Evolutionary conservation across 2,797 vertebrate genomes (phyloP).

Genomic region (Cheirogaleus major): DNA sequence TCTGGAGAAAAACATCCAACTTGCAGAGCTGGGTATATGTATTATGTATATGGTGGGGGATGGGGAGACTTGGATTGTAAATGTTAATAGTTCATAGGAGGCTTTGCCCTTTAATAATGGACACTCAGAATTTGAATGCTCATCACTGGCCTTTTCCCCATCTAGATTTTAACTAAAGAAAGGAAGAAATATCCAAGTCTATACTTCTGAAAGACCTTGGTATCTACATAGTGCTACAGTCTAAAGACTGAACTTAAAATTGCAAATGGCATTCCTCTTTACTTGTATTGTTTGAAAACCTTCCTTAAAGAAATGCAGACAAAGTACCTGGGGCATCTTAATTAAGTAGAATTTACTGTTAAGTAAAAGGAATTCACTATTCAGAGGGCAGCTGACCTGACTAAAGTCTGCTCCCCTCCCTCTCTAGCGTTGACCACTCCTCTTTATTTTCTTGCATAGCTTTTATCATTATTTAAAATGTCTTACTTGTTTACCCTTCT

Average conservation of each 20-base stretch:
- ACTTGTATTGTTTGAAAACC: background rate
- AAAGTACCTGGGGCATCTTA: conserved; percentile 32
- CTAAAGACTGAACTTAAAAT: background rate
- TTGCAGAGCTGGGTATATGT: background rate
- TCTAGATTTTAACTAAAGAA: conserved; percentile 9
- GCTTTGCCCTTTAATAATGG: background rate
- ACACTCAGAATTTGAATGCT: background rate
- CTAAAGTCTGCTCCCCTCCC: background rate
- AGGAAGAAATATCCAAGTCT: background rate
- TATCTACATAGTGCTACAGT: background rate
- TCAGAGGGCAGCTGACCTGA: background rate
- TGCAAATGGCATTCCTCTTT: background rate
- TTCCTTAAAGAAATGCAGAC: conserved; percentile 16
- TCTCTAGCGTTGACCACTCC: background rate
- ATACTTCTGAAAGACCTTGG: background rate
- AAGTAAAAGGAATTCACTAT: background rate
- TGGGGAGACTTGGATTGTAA: background rate
- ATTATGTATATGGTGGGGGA: too few relatives aligned
- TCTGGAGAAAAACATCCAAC: background rate
- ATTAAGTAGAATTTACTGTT: conserved; percentile 1
- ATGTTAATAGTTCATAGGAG: background rate
- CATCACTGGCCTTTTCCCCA: background rate
- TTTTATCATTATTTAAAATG: conserved; percentile 10
- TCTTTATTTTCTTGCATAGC: background rate
- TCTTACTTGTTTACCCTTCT: background rate